Base-by-base conservation (phyloP, 2,888 invertebrate species). In the Augiades crinisus region DNA sequence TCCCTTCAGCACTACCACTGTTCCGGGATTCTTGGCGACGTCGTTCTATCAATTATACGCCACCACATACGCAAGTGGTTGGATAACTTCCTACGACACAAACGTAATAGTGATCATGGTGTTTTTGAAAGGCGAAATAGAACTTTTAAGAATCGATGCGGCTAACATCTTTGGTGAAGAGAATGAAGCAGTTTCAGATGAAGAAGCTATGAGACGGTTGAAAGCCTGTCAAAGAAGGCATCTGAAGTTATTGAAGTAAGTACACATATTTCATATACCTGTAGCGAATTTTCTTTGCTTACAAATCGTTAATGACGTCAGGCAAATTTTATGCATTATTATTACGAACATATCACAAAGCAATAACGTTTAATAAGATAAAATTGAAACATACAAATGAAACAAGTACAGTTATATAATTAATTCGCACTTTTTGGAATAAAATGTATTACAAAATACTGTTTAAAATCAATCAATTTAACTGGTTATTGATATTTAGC, bases 31-130 rank as follows among this genome's bases (percentile, higher is more conserved):
- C 54, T 34, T 81, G 0, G 57, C 54, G 0, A 78, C 80, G 0
- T 78, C 75, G 0, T 24, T 61, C 0, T 70, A 67, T 13, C 84
- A 86, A 62, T 70, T 69, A 8, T 79, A 68, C 30, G 82, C 73
- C 0, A 70, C 79, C 0, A 65, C 81, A 0, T 77, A 78, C 1
- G 83, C 81, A 0, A 75, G 76, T 0, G 79, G 79, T 0, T 85
- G 81, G 79, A 82, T 86, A 1, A 78, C 79, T 0, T 78, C 84
- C 0, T 85, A 77, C 40, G 86, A 87, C 52, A 72, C 78, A 0
- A 79, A 76, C n/a, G 73, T 81, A 0, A 74, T 85, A 58, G 78
- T 78, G 0, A 72, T 78, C 0, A 84, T 86, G 82, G 78, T 83
- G 0, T 86, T 84, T 56, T 82, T 86, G 40, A 78, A 64, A 63